phyloP scores from a whole-genome alignment of 2,888 invertebrate species.

The Drosophila cognata region DNA sequence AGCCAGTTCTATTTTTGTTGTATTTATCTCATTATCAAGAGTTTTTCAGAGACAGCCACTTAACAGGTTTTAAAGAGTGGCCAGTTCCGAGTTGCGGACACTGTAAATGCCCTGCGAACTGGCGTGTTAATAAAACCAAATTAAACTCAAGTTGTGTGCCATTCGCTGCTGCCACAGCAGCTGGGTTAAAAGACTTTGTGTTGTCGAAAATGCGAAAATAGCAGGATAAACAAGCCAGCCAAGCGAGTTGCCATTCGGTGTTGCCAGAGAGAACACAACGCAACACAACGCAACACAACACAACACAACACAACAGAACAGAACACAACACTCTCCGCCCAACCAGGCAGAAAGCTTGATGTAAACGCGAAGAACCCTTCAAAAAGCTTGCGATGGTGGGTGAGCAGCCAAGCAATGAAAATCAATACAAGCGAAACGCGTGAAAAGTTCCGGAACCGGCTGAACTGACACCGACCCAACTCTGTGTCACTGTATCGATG shows the following conservation, averaged over 20 bases:
- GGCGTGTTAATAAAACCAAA: constrained; percentile 73
- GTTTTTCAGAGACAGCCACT: constrained; percentile 9
- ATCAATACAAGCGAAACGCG: constrained; percentile 70
- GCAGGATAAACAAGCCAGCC: constrained; percentile 43
- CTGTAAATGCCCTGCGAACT: constrained; percentile 34
- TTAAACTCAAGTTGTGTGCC: constrained; percentile 57
- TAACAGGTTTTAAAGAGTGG: constrained; percentile 18
- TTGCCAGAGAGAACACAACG: constrained; percentile 7
- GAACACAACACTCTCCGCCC: constrained; percentile 11
- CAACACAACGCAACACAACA: constrained; percentile 22
- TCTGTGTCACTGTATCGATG: constrained; percentile 45
- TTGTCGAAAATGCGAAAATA: constrained; percentile 74
- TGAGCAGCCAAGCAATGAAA: constrained; percentile 44
- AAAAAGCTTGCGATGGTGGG: constrained; percentile 10
- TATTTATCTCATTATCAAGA: not conserved
- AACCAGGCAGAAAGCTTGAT: constrained; percentile 44
- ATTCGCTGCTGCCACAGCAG: constrained; percentile 24
- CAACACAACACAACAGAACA: not conserved
- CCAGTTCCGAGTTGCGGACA: not conserved
- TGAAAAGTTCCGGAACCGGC: constrained; percentile 51
- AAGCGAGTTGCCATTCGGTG: constrained; percentile 16
- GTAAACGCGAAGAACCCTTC: constrained; percentile 23
- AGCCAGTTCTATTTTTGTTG: not conserved
- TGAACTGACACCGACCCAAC: constrained; percentile 13
- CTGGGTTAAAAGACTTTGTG: constrained; percentile 62